These are phyloP conservation scores for Octomys mimax DNA, from an alignment of 2,797 vertebrate genomes.

Conservation along the genomic window DNA sequence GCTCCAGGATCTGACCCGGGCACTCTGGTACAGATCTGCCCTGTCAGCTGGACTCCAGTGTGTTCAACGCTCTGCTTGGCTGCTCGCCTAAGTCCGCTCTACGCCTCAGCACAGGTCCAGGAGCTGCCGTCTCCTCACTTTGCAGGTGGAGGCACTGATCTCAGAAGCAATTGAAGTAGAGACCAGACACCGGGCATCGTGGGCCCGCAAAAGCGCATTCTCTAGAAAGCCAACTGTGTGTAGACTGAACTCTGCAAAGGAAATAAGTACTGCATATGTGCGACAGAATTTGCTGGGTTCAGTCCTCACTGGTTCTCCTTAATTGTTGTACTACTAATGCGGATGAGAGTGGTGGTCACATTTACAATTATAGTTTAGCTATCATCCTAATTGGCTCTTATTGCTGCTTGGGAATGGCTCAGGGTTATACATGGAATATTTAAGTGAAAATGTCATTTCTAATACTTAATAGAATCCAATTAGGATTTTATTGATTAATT, in stretches of 20 bases:
- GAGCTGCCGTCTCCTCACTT: background rate
- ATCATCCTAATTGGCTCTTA: slow-evolving; percentile 70
- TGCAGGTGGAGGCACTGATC: background rate
- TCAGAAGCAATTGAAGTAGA: background rate
- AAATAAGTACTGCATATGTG: background rate
- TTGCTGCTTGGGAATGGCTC: slow-evolving; percentile 63
- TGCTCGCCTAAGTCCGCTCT: background rate
- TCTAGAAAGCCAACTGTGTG: background rate
- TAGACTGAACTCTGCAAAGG: background rate
- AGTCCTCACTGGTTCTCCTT: slow-evolving; percentile 37
- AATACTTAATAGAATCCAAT: slow-evolving; percentile 75
- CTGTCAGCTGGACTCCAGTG: background rate
- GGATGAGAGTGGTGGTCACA: background rate
- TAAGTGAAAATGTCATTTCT: slow-evolving; percentile 76
- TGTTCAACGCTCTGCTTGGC: background rate
- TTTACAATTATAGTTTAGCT: slow-evolving; percentile 69
- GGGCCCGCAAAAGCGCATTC: background rate
- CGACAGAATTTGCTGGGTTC: background rate
- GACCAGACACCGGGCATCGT: background rate
- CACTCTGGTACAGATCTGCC: background rate
- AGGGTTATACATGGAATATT: slow-evolving; percentile 75
- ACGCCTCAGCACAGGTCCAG: background rate
- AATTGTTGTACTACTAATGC: slow-evolving; percentile 60
- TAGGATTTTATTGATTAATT: slow-evolving; percentile 86
- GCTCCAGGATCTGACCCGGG: background rate